These are phyloP conservation scores for Syrista parreyssii DNA, from an alignment of 2,888 invertebrate species.

Conservation along the genomic window DNA sequence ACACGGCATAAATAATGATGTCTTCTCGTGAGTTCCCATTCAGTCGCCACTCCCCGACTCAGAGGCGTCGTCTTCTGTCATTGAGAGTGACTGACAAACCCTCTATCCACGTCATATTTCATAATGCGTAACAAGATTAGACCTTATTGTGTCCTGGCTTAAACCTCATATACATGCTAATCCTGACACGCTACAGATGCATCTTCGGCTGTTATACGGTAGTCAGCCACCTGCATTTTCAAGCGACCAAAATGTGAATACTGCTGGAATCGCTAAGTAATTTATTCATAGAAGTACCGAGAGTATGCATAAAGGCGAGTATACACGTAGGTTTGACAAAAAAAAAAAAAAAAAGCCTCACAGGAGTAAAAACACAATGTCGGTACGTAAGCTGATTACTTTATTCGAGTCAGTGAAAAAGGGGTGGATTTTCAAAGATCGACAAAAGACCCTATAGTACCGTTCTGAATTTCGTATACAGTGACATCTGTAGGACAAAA, in stretches of 20 bases:
- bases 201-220: conserved; percentile 6
- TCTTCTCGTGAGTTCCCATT: conserved; percentile 46
- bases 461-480: background rate
- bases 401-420: background rate
- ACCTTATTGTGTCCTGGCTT: conserved; percentile 51
- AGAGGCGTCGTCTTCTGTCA: conserved; percentile 32
- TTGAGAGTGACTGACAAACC: conserved; percentile 9
- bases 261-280: background rate
- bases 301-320: background rate
- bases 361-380: background rate
- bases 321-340: background rate
- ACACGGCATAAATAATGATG: conserved; percentile 54
- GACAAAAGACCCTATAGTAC: background rate
- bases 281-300: background rate
- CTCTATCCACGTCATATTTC: conserved; percentile 48
- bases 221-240: conserved; percentile 6
- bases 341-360: background rate
- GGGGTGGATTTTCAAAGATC: background rate
- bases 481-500: background rate
- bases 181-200: conserved; percentile 30
- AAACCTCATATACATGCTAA: conserved; percentile 60
- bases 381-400: background rate
- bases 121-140: conserved; percentile 57
- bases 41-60: conserved; percentile 44
- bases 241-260: background rate